Base-by-base conservation (phyloP, 2,797 vertebrate genomes). In the Phylloscopus collybita region DNA sequence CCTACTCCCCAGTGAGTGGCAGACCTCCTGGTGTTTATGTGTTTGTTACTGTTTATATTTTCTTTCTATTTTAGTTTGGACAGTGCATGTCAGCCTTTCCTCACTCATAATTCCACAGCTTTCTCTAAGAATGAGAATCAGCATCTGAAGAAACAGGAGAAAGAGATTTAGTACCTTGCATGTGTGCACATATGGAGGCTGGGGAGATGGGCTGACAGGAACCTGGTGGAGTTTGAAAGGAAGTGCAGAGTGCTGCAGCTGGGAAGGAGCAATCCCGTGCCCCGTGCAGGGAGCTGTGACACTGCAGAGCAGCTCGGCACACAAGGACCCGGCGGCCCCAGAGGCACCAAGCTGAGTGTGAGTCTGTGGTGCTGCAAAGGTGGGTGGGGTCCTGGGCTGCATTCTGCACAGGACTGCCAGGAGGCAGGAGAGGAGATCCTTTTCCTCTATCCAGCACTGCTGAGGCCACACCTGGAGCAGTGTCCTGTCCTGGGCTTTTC, bases 261-360 rank as follows among this genome's bases (percentile, higher is more conserved):
- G 29, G 44, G 38, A 13, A 73, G 42, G 53, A 53, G 2, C 19
- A 44, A 1, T 23, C 4, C 36, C 16, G 5, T 38, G 36, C 8
- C 22, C 13, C 14, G 0, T n/a, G 19, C 30, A 67, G 50, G n/a
- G 19, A 29, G 19, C 61, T 1, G 10, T 45, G 54, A 7, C 15
- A 3, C 32, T 27, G 53, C 12, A 11, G 27, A 32, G 62, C 36
- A 36, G 11, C 71, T 67, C 0, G 1, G 38, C 62, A 38, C 32
- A 3, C 1, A 34, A 50, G 13, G 26, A 32, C 3, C 21, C 4
- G 1, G 6, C 2, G 0, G 10, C n/a, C 13, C 26, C 47, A 6
- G n/a, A 25, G 57, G 26, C 7, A 7, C 11, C 17, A 7, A 12
- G 22, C 8, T 30, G 51, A 40, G 16, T 1, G 1, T 0, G 5